Base-by-base conservation (phyloP, 1,140 invertebrate species). In the Nephotettix cincticeps region DNA sequence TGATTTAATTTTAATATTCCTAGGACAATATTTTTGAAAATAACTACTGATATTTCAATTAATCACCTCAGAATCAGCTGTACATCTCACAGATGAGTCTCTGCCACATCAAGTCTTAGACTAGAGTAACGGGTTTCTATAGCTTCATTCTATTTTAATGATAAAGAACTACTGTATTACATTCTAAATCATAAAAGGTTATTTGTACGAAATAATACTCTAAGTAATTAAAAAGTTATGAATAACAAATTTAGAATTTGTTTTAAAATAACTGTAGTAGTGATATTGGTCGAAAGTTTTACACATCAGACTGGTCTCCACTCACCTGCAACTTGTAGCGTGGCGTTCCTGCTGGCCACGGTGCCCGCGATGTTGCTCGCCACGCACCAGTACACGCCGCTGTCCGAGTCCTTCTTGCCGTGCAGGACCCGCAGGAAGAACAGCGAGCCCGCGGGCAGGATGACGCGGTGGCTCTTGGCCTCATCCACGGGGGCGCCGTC, bases 301-400 rank as follows among this genome's bases (percentile, higher is more conserved):
- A 3, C 25, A 27, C 51, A 56, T 23, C 25, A 36, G 32, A 36
- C 32, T 6, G 32, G n/a, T n/a, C 32, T 27, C 54, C 19, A 36
- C 84, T 85, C 84, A 93, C 92, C 91, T 79, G 93, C 88, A 74
- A 96, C 93, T 72, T 89, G 90, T 32, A 97, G 83, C 30, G 87
- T 87, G 0, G 93, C 93, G 3, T 89, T 85, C 25, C 84, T 79
- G 11, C 91, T 93, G 76, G 93, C 90, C 74, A 90, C 86, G 67
- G 87, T 86, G n/a, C 93, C 94, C 1, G 91, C 94, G 75, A 93
- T 86, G 81, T 96, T 96, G 64, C 89, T 88, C 1, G 94, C 94
- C 6, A 94, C 83, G 80, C 95, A 97, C 77, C 91, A 88, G 80
- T 95, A 97, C 71, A 94, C 92, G 78, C 94, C 91, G 32, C 88